phyloP scores from a whole-genome alignment of 2,113 vertebrate species.

The Hemibagrus wyckioides region DNA sequence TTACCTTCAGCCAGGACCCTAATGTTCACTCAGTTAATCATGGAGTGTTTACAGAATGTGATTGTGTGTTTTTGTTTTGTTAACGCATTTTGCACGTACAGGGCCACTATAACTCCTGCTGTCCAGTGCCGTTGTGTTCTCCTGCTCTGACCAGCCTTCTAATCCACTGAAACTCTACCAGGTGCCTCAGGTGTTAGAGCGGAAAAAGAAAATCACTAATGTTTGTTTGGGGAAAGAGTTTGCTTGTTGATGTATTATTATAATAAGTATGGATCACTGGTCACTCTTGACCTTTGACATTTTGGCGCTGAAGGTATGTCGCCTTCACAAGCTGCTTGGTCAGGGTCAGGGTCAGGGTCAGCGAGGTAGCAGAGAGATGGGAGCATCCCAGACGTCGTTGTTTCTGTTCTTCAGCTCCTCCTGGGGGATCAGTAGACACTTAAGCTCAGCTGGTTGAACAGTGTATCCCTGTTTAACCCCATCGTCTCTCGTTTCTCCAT shows the following conservation, averaged over 20 bases:
- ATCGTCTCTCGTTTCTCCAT: neutral
- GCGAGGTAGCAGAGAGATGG: neutral
- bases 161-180: neutral
- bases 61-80: neutral
- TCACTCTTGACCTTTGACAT: neutral
- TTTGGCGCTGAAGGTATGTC: neutral
- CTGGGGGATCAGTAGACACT: neutral
- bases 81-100: neutral
- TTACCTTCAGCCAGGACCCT: neutral
- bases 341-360: neutral
- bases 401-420: neutral
- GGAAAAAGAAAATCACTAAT: neutral
- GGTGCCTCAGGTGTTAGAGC: neutral
- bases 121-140: neutral
- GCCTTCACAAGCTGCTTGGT: neutral
- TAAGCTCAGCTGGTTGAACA: neutral
- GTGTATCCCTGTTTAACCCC: neutral
- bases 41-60: neutral
- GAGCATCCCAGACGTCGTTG: neutral
- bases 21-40: neutral
- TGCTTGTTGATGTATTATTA: neutral
- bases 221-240: neutral
- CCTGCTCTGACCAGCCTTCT: neutral
- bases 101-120: neutral
- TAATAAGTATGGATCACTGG: neutral